phyloP scores from a whole-genome alignment of 2,113 vertebrate genomes.

The Brienomyrus brachyistius region DNA sequence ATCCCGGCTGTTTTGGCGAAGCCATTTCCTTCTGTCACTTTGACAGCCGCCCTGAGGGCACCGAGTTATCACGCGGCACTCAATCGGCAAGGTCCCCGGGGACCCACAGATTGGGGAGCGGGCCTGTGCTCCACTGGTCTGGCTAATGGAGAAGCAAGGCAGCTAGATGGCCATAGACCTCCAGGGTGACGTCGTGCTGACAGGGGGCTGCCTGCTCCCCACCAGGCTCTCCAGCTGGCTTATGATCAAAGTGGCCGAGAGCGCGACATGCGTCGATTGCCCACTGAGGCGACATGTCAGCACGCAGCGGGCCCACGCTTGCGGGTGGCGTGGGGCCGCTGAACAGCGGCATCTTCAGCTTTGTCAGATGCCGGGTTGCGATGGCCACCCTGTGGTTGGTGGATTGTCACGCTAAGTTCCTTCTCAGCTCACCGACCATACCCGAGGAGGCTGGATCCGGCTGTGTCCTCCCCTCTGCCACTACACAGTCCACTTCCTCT shows the following conservation, averaged over 20 bases:
- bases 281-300: background rate
- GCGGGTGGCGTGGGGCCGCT: background rate
- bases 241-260: background rate
- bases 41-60: background rate
- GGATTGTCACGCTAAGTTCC: background rate
- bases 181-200: constrained; percentile 27
- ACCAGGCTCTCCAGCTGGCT: background rate
- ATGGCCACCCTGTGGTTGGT: background rate
- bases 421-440: background rate
- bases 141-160: background rate
- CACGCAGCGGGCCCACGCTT: background rate
- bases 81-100: background rate
- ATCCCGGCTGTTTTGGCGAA: background rate
- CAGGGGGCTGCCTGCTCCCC: background rate
- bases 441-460: background rate
- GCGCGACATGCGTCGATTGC: background rate
- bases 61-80: background rate
- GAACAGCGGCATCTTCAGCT: background rate
- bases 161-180: constrained; percentile 27
- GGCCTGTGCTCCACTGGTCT: constrained; percentile 2
- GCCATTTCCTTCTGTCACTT: background rate
- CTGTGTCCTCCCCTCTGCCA: background rate
- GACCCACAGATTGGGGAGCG: background rate
- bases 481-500: background rate
- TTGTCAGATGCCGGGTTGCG: background rate